Conservation (phyloP, 2,888 invertebrate genomes). For the Dicroscelio sp. region DNA sequence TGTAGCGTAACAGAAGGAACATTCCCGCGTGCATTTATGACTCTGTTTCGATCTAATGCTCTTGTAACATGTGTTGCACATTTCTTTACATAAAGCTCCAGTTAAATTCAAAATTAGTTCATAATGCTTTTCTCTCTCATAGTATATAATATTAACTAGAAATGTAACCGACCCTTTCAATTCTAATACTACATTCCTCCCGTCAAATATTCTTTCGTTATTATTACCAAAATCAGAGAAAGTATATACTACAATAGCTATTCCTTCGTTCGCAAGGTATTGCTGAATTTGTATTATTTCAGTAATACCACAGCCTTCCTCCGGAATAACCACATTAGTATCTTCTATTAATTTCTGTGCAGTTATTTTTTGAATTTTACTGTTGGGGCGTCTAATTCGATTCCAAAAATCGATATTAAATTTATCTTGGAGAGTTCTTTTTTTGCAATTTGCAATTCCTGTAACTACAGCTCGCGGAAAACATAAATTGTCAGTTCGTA, state of each 20-base stretch:
- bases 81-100: not conserved
- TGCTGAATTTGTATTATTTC: not conserved
- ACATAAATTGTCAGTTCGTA: constrained; percentile 7
- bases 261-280: not conserved
- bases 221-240: not conserved
- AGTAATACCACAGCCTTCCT: not conserved
- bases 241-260: not conserved
- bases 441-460: not conserved
- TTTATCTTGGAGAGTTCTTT: not conserved
- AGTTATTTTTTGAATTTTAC: not conserved
- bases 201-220: not conserved
- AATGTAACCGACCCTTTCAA: not conserved
- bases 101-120: not conserved
- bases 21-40: too few species aligned
- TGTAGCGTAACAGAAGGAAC: too few species aligned
- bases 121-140: not conserved
- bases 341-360: not conserved
- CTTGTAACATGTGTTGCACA: not conserved
- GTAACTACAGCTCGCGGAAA: not conserved
- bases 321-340: not conserved
- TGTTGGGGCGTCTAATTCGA: not conserved
- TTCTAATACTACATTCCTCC: not conserved
- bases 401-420: not conserved
- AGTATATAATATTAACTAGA: not conserved
- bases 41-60: not conserved